Evolutionary conservation across 2,113 vertebrate genomes (phyloP).

Genomic region (Phyllostomus hastatus): DNA sequence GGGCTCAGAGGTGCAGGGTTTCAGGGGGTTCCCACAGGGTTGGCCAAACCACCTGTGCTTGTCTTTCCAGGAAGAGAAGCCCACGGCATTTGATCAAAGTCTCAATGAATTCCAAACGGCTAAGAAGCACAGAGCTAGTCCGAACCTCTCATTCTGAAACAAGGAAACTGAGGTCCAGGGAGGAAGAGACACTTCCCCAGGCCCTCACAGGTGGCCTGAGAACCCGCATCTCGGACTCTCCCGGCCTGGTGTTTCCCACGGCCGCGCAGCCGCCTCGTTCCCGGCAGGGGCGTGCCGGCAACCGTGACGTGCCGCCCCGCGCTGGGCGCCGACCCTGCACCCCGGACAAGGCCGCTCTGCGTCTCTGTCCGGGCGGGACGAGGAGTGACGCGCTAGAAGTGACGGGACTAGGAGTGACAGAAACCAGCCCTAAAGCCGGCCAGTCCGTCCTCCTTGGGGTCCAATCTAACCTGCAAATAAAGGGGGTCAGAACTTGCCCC

Average conservation of each 20-base stretch:
- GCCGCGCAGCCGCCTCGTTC: background rate
- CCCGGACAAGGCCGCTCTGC: background rate
- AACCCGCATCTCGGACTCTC: background rate
- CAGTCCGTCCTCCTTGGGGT: background rate
- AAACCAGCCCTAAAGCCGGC: background rate
- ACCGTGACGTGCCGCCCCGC: background rate
- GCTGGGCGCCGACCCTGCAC: background rate
- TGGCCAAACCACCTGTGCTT: background rate
- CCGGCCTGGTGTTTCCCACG: background rate
- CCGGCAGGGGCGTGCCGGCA: background rate
- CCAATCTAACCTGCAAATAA: background rate
- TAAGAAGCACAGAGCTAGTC: background rate
- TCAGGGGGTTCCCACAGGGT: background rate
- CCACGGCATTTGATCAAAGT: background rate
- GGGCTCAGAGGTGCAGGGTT: background rate
- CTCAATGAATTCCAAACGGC: background rate
- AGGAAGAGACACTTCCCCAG: background rate
- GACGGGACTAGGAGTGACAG: background rate
- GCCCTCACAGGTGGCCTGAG: background rate
- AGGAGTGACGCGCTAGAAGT: fast-evolving
- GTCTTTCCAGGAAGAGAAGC: background rate
- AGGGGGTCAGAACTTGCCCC: background rate
- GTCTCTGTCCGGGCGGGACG: background rate
- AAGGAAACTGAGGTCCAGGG: background rate
- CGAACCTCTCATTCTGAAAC: background rate